Conservation (phyloP, 35 echinoderm and acorn worm genomes). For the Nesometra sesokonis region DNA sequence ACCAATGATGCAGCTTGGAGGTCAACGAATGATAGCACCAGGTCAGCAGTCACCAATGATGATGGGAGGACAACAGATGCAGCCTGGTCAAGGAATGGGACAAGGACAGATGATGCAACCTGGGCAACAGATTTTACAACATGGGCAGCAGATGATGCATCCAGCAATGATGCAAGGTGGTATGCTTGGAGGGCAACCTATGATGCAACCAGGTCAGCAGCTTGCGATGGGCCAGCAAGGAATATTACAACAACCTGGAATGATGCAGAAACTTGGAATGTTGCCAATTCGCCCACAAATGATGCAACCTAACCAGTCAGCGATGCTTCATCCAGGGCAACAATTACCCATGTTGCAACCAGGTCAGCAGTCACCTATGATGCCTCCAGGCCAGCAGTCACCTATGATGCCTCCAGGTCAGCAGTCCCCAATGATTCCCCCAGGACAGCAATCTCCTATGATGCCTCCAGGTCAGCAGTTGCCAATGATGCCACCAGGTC, state of each 20-base stretch:
- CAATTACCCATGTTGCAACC: conserved; percentile 38
- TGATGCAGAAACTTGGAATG: conserved; percentile 21
- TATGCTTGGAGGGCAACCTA: conserved; percentile 19
- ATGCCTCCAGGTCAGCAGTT: conserved; percentile 36
- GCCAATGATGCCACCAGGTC: conserved; percentile 34
- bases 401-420: conserved; percentile 47
- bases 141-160: background rate
- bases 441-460: conserved; percentile 16
- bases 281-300: conserved; percentile 1
- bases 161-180: conserved; percentile 28
- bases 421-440: conserved; percentile 48
- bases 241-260: background rate
- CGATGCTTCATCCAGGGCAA: conserved; percentile 35
- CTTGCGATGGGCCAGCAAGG: background rate
- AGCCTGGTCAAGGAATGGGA: background rate
- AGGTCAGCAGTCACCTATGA: conserved; percentile 59
- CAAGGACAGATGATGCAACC: conserved; percentile 13
- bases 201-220: conserved; percentile 25
- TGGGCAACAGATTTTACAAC: conserved; percentile 2
- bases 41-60: conserved; percentile 33
- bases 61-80: conserved; percentile 13
- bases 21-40: conserved; percentile 18
- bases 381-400: conserved; percentile 40
- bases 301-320: background rate
- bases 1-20: conserved; percentile 20